phyloP scores from a whole-genome alignment of 2,113 vertebrate genomes.

The Brachypodius melanocephalos region DNA sequence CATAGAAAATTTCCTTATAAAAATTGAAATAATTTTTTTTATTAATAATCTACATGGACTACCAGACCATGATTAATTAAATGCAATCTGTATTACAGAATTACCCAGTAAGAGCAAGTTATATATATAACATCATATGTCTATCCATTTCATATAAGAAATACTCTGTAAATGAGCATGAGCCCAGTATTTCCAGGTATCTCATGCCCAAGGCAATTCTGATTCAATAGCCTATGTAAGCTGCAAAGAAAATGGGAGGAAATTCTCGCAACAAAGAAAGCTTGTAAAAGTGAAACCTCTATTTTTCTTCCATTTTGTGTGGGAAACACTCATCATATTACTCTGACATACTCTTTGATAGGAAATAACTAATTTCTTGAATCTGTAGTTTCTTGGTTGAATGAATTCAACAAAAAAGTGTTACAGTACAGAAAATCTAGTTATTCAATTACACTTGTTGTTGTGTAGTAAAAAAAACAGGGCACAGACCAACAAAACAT shows the following conservation, averaged over 20 bases:
- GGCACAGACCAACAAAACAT: neutral
- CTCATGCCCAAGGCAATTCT: neutral
- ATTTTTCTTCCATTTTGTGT: neutral
- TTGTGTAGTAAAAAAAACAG: neutral
- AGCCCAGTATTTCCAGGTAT: neutral
- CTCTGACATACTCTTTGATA: neutral
- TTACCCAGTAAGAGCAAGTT: neutral
- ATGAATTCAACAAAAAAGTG: neutral
- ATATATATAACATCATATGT: no score
- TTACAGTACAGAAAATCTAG: neutral
- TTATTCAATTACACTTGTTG: neutral
- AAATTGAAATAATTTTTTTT: neutral
- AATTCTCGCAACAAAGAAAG: neutral
- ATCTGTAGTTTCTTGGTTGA: neutral
- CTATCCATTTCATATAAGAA: neutral
- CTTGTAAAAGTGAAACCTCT: neutral
- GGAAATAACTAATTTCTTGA: neutral
- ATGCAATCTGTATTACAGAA: neutral
- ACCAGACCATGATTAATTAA: neutral
- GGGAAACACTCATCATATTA: neutral
- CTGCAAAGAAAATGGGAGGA: neutral
- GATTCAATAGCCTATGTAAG: neutral
- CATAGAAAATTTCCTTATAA: neutral
- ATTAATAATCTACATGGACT: neutral
- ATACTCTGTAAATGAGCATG: neutral